Evolutionary conservation across 1,140 invertebrate species (phyloP), one percentile per base, ranked within the genome.

Genomic region (Antheraea pernyi): DNA sequence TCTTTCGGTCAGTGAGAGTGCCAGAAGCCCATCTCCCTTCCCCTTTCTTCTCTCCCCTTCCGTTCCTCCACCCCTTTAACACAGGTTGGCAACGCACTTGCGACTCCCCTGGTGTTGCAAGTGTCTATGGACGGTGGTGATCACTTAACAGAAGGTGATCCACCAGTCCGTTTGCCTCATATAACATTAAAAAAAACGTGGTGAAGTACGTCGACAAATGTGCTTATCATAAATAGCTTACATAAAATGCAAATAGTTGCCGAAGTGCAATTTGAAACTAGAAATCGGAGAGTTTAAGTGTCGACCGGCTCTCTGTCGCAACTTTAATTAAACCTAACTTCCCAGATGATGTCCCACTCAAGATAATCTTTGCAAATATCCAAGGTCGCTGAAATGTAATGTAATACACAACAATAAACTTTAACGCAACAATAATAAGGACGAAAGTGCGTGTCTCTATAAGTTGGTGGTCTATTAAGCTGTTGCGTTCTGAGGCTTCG

Each of bases 241-340:
- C 78, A 82, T 75, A 78, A 82, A 87, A 83, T 86, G 85, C 84
- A 83, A 85, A 85, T 87, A 83, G 77, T 85, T 83, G 76, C 74
- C 73, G 67, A 85, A 85, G 70, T 83, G 79, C 80, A 80, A 82
- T 80, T 77, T 73, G 74, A 78, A 79, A 77, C 76, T 79, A 81
- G 80, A 65, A 81, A 80, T 85, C 81, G 78, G 78, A 74, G 79
- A 73, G 81, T 84, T 80, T 80, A 81, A 82, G 77, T 69, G 75
- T 66, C 72, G 77, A 72, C 72, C 73, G 74, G 67, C 77, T 77
- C 69, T 77, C 72, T 76, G 75, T 79, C 75, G 73, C 78, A 85
- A 88, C 83, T 85, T 85, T 86, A 88, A 88, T 88, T 88, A 88
- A 86, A 85, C 81, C 80, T 77, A 88, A 87, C 82, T 87, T 85